phyloP scores from a whole-genome alignment of 2,888 invertebrate species.

The Rotaria socialis region DNA sequence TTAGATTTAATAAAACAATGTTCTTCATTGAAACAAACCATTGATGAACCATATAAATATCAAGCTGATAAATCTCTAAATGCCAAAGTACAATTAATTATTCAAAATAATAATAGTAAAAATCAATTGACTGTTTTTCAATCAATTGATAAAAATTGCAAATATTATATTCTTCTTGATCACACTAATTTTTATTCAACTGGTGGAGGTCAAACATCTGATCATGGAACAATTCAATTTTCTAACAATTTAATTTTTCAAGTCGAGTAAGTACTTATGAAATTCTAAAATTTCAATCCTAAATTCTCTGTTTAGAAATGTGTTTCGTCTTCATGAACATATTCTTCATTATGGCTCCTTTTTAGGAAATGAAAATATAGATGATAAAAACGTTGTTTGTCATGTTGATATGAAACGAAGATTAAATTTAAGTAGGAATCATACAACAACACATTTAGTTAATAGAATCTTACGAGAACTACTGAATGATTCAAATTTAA shows the following conservation, averaged over 20 bases:
- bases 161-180: constrained; percentile 37
- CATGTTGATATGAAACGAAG: constrained; percentile 19
- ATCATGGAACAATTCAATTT: constrained; percentile 20
- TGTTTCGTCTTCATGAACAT: constrained; percentile 31
- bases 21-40: neutral
- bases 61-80: neutral
- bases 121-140: neutral
- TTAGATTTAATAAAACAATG: neutral
- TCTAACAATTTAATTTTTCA: neutral
- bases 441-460: constrained; percentile 42
- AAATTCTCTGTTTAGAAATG: neutral
- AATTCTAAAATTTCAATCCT: neutral
- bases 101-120: neutral
- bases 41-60: constrained; percentile 34
- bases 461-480: constrained; percentile 37
- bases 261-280: neutral
- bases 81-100: neutral
- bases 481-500: constrained; percentile 36
- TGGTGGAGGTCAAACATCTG: constrained; percentile 45
- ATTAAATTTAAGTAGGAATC: constrained; percentile 39
- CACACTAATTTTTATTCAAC: constrained; percentile 43
- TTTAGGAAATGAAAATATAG: neutral
- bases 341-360: constrained; percentile 39
- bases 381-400: constrained; percentile 24
- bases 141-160: constrained; percentile 1